These are phyloP conservation scores for Dicrostonyx torquatus DNA, from an alignment of 2,797 vertebrate genomes.

Conservation along the genomic window DNA sequence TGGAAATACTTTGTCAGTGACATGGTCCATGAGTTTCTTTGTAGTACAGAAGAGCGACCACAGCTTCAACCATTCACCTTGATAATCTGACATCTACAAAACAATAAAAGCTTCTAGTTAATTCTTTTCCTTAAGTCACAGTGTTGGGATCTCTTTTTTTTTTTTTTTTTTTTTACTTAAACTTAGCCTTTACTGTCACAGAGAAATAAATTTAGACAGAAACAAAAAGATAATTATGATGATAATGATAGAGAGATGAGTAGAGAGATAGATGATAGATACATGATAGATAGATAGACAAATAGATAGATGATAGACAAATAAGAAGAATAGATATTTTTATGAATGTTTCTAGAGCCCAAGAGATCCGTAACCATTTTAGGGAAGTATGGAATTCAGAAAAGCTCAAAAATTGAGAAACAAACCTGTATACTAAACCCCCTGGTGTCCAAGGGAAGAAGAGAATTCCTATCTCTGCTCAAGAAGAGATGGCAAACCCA, in stretches of 20 bases:
- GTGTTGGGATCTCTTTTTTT: not conserved
- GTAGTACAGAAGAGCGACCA: not conserved
- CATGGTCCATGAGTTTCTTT: not conserved
- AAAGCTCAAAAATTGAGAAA: not conserved
- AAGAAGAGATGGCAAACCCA: no score
- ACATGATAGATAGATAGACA: not conserved
- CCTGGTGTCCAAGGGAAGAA: not conserved
- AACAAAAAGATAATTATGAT: not conserved
- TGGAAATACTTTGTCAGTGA: not conserved
- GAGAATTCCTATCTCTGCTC: not conserved
- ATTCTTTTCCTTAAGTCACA: not conserved
- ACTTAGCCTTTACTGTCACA: not conserved
- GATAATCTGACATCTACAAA: no score
- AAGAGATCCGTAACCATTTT: not conserved
- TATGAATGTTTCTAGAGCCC: not conserved
- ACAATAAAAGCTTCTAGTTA: no score
- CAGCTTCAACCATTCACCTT: not conserved
- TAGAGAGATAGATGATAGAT: not conserved
- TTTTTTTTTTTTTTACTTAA: not conserved
- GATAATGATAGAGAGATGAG: not conserved
- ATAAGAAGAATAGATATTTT: not conserved
- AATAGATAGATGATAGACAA: not conserved
- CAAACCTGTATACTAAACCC: not conserved
- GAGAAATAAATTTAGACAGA: not conserved
- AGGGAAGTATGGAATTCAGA: not conserved